A percentile compares a stretch with the other conserved stretches of the same genome.
Evolutionary conservation across 2,888 invertebrate species (phyloP).

Genomic region (Magallana nippona): DNA sequence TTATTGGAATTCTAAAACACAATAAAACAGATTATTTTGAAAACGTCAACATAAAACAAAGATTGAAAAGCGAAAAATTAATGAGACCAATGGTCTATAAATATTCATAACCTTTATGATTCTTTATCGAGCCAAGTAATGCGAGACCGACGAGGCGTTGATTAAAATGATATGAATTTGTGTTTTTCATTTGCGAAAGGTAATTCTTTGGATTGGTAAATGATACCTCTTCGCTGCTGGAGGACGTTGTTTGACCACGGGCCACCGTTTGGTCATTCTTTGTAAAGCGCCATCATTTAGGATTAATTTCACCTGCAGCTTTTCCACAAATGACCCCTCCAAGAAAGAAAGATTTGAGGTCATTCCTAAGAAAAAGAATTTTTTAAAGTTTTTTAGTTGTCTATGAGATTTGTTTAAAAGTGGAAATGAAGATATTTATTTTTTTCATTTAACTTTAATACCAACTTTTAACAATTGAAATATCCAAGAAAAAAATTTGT

Average conservation of each 20-base stretch:
- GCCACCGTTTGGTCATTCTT: conserved; percentile 50
- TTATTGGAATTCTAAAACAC: conserved; percentile 44
- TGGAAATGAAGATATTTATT: too few relatives aligned
- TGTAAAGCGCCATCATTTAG: conserved; percentile 38
- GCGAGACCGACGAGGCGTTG: conserved; percentile 47
- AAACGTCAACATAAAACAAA: conserved; percentile 47
- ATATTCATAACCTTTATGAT: conserved; percentile 51
- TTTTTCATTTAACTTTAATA: too few relatives aligned
- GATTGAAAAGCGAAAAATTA: conserved; percentile 42
- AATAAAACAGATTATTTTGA: conserved; percentile 47
- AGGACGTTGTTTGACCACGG: conserved; percentile 46
- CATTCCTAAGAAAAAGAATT: background rate
- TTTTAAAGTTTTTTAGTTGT: background rate
- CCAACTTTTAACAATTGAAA: too few relatives aligned
- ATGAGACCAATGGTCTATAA: conserved; percentile 49
- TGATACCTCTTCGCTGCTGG: conserved; percentile 41
- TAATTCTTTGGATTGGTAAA: conserved; percentile 45
- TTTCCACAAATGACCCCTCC: conserved; percentile 36
- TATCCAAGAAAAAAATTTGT: too few relatives aligned
- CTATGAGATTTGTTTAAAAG: too few relatives aligned
- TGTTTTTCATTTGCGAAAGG: conserved; percentile 43
- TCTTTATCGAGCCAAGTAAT: conserved; percentile 45
- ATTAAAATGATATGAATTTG: conserved; percentile 41
- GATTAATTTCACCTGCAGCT: conserved; percentile 49
- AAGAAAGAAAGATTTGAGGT: background rate